These are phyloP conservation scores for Andrena praecox DNA, from an alignment of 2,888 invertebrate species.

Conservation along the genomic window DNA sequence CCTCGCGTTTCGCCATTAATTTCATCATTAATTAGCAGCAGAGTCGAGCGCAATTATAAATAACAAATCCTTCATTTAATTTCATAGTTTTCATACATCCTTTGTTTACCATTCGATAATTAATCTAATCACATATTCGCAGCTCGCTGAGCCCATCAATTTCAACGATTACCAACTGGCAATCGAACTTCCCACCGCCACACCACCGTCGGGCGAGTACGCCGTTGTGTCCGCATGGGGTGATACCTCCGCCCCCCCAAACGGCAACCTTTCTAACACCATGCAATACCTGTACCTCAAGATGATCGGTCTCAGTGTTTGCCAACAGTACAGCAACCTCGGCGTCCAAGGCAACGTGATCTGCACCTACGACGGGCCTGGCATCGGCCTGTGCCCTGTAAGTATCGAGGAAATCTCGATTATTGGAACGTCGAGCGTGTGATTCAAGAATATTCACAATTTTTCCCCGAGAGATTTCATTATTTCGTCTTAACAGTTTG, in stretches of 20 bases:
- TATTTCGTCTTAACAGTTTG: not conserved
- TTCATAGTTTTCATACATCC: too few relatives aligned
- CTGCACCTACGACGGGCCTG: constrained; percentile 37
- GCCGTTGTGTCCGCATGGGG: constrained; percentile 56
- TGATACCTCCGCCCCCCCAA: not conserved
- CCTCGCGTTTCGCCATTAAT: too few relatives aligned
- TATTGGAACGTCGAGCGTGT: not conserved
- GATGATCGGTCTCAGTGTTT: constrained; percentile 23
- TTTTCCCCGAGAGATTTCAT: not conserved
- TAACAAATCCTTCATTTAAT: too few relatives aligned
- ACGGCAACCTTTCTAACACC: not conserved
- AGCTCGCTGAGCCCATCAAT: constrained; percentile 33
- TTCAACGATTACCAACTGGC: constrained; percentile 25
- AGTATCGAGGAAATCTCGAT: constrained; percentile 16
- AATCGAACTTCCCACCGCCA: constrained; percentile 8
- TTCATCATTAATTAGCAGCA: too few relatives aligned
- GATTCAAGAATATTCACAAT: not conserved
- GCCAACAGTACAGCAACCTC: not conserved
- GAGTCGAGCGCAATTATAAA: too few relatives aligned
- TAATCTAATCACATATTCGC: not conserved
- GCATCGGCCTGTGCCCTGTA: constrained; percentile 53
- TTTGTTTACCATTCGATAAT: not conserved
- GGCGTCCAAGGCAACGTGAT: constrained; percentile 10
- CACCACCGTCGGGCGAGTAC: not conserved
- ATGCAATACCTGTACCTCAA: constrained; percentile 37